Evolutionary conservation across 2,888 invertebrate species (phyloP).

Genomic region (Orthonevra nobilis): DNA sequence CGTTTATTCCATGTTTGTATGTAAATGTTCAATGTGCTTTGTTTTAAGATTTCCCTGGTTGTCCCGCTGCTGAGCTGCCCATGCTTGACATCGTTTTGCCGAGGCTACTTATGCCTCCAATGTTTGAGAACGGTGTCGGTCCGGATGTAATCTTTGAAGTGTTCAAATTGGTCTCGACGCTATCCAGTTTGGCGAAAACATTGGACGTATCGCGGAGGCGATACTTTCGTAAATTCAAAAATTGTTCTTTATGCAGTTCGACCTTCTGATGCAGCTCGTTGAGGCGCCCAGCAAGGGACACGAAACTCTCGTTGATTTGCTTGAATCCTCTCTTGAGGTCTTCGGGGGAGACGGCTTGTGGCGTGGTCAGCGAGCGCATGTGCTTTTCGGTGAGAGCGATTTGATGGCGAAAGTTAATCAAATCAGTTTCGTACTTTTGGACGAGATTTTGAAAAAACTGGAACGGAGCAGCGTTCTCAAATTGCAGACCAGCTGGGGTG

Average conservation of each 20-base stretch:
- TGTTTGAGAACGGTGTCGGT: conserved; percentile 83
- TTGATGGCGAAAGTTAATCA: conserved; percentile 85
- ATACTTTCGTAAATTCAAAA: conserved; percentile 89
- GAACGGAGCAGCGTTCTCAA: conserved; percentile 87
- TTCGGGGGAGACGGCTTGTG: conserved; percentile 85
- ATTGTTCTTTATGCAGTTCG: conserved; percentile 91
- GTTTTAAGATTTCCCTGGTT: conserved; percentile 38
- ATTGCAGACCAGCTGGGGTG: conserved; percentile 87
- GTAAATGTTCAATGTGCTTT: not conserved
- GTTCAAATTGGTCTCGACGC: conserved; percentile 76
- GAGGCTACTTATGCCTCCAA: conserved; percentile 76
- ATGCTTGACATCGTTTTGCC: conserved; percentile 74
- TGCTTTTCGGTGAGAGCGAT: conserved; percentile 88
- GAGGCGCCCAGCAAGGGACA: conserved; percentile 92
- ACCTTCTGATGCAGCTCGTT: conserved; percentile 89
- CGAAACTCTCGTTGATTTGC: conserved; percentile 91
- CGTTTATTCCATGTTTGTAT: conserved; percentile 39
- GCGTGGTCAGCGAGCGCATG: conserved; percentile 84
- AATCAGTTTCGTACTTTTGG: conserved; percentile 86
- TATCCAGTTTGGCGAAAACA: conserved; percentile 84
- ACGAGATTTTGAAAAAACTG: conserved; percentile 86
- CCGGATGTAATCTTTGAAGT: conserved; percentile 82
- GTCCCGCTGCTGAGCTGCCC: conserved; percentile 37
- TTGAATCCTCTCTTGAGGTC: conserved; percentile 90
- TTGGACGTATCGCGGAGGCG: conserved; percentile 86